Percentiles rank a stretch among this genome's conserved stretches.
These are phyloP conservation scores for Chalcis sispes DNA, from an alignment of 2,888 invertebrate species.

Conservation along the genomic window DNA sequence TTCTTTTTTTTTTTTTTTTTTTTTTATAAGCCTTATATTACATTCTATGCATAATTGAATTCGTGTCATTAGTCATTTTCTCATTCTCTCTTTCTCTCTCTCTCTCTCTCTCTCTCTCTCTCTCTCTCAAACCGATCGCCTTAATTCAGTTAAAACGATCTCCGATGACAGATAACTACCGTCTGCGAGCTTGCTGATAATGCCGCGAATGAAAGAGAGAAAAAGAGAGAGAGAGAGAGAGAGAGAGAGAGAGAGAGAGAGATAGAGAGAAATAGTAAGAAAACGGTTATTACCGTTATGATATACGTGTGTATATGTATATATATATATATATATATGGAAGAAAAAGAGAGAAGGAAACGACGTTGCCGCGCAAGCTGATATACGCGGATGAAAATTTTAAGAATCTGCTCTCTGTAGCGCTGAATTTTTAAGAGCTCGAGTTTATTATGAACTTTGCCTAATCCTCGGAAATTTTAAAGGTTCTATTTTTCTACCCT, in stretches of 20 bases:
- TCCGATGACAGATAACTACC: slow-evolving; percentile 6
- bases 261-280: too few relatives aligned
- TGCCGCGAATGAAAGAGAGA: too few relatives aligned
- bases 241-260: too few relatives aligned
- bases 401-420: slow-evolving; percentile 22
- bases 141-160: slow-evolving; percentile 26
- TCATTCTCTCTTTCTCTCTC: background rate
- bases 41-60: background rate
- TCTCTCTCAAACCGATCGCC: background rate
- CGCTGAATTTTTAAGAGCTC: slow-evolving; percentile 28
- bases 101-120: too few relatives aligned
- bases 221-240: too few relatives aligned
- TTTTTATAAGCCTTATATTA: too few relatives aligned
- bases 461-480: background rate
- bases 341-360: too few relatives aligned
- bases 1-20: too few relatives aligned
- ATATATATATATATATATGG: too few relatives aligned
- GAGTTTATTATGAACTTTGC: too few relatives aligned
- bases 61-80: slow-evolving; percentile 9
- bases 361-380: background rate
- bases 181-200: slow-evolving; percentile 5
- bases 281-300: too few relatives aligned
- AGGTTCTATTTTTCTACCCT: background rate
- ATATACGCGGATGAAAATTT: slow-evolving; percentile 31
- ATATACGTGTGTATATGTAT: too few relatives aligned